Percentiles rank a stretch among this genome's conserved stretches.
Evolutionary conservation across 2,797 vertebrate species (phyloP).

Genomic region (Premnoplex brunnescens): DNA sequence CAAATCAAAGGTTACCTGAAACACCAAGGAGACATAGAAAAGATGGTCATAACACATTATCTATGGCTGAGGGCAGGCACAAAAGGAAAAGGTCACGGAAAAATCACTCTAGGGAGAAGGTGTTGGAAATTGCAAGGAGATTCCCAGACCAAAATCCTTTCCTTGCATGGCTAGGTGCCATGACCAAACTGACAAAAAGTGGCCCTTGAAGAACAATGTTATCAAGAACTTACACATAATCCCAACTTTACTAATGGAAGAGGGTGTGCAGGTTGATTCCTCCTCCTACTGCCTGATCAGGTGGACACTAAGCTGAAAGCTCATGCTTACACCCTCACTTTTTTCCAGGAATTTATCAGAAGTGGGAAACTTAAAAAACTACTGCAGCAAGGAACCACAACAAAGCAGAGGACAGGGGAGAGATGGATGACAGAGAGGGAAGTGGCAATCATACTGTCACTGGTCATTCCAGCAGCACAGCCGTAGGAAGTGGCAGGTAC

Average conservation of each 20-base stretch:
- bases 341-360: background rate
- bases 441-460: background rate
- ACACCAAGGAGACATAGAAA: background rate
- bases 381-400: background rate
- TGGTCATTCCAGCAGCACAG: background rate
- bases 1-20: background rate
- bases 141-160: slow-evolving; percentile 4
- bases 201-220: background rate
- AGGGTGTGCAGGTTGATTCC: background rate
- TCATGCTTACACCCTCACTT: background rate
- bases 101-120: background rate
- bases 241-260: background rate
- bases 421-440: background rate
- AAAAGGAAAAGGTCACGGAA: background rate
- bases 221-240: slow-evolving; percentile 2
- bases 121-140: background rate
- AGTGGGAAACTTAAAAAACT: background rate
- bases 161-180: background rate
- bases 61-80: background rate
- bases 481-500: rapidly evolving
- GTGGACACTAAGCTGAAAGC: background rate
- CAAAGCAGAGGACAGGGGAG: background rate
- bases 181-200: slow-evolving; percentile 22
- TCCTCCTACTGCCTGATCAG: background rate
- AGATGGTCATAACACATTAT: background rate